Evolutionary conservation across 2,888 invertebrate species (phyloP).

Genomic region (Branchipolynoe longqiensis): DNA sequence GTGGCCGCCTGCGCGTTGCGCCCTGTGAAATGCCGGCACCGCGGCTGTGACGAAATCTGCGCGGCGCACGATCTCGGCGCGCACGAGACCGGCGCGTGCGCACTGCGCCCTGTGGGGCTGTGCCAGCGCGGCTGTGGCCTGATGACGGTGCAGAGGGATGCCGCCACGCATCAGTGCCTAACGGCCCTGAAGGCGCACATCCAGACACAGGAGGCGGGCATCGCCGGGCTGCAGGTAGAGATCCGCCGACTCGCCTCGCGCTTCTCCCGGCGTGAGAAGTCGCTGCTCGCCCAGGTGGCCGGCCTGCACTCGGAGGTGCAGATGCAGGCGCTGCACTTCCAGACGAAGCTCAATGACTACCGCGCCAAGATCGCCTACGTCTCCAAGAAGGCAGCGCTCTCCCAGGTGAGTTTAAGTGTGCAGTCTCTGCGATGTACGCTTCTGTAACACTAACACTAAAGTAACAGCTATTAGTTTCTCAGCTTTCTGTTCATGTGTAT

Average conservation of each 20-base stretch:
- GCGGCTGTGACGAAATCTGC: slow-evolving; percentile 69
- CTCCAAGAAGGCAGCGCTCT: slow-evolving; percentile 66
- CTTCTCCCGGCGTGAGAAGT: slow-evolving; percentile 70
- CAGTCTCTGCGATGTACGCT: too few relatives aligned
- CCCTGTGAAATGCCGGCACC: slow-evolving; percentile 70
- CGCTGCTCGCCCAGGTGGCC: slow-evolving; percentile 70
- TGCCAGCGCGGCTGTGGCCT: slow-evolving; percentile 74
- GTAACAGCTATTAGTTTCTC: too few relatives aligned
- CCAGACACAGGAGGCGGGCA: slow-evolving; percentile 68
- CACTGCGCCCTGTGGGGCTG: slow-evolving; percentile 70
- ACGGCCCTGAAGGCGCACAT: slow-evolving; percentile 69
- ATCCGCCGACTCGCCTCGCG: slow-evolving; percentile 65
- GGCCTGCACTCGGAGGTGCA: slow-evolving; percentile 70
- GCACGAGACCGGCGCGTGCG: slow-evolving; percentile 71
- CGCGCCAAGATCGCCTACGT: slow-evolving; percentile 61
- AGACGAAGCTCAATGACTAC: slow-evolving; percentile 69
- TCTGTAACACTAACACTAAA: too few relatives aligned
- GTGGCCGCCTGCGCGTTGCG: slow-evolving; percentile 69
- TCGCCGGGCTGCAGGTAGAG: slow-evolving; percentile 66
- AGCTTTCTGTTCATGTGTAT: too few relatives aligned
- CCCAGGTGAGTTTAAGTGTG: slow-evolving; percentile 41
- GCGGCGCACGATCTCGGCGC: slow-evolving; percentile 65
- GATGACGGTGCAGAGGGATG: slow-evolving; percentile 66
- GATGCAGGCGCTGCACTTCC: slow-evolving; percentile 70
- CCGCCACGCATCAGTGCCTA: slow-evolving; percentile 71